phyloP scores from a whole-genome alignment of 1,140 invertebrate species.

The Drosophila setifemur region DNA sequence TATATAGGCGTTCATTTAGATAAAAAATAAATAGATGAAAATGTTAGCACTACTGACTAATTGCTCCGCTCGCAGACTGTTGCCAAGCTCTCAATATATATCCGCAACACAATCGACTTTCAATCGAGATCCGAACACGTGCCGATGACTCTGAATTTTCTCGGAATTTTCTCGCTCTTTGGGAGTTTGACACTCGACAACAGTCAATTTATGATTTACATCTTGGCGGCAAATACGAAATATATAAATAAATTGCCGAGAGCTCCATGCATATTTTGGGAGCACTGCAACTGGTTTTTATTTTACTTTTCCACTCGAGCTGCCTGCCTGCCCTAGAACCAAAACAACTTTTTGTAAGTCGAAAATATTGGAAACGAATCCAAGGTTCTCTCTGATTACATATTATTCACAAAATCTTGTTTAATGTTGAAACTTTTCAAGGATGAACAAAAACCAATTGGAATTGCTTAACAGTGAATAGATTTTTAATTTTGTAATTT shows the following conservation, averaged over 20 bases:
- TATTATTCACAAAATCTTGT: slow-evolving; percentile 11
- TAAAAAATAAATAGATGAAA: slow-evolving; percentile 11
- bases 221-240: slow-evolving; percentile 15
- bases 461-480: neutral
- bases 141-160: slow-evolving; percentile 17
- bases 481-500: neutral
- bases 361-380: slow-evolving; percentile 6
- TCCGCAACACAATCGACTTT: neutral
- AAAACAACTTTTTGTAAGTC: slow-evolving; percentile 22
- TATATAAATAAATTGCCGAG: slow-evolving; percentile 28
- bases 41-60: slow-evolving; percentile 32
- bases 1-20: slow-evolving; percentile 50
- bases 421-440: slow-evolving; percentile 9
- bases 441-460: neutral
- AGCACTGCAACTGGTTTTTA: slow-evolving; percentile 30
- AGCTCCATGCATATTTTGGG: slow-evolving; percentile 14
- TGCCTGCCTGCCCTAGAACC: slow-evolving; percentile 18
- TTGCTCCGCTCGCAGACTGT: slow-evolving; percentile 9
- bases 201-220: slow-evolving; percentile 19
- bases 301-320: slow-evolving; percentile 10
- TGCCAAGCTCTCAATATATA: slow-evolving; percentile 19
- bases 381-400: slow-evolving; percentile 34
- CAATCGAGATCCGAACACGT: slow-evolving; percentile 18
- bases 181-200: slow-evolving; percentile 10
- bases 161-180: slow-evolving; percentile 12